Evolutionary conservation across 2,113 vertebrate genomes (phyloP).

Genomic region (Pollachius pollachius): DNA sequence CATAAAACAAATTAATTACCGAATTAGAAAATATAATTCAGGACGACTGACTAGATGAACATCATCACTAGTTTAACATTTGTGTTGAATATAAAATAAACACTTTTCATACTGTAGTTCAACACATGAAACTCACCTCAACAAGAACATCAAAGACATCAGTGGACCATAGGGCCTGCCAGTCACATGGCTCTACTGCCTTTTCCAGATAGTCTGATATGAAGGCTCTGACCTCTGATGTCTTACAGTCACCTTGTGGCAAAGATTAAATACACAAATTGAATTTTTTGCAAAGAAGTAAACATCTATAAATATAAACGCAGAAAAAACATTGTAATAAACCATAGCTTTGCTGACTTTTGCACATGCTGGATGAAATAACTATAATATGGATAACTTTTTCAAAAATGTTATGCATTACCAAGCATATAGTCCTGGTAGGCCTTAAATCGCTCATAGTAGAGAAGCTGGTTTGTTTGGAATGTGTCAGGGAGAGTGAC

Average conservation of each 20-base stretch:
- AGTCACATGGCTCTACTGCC: slow-evolving; percentile 85
- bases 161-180: slow-evolving; percentile 89
- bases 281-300: not conserved
- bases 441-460: slow-evolving; percentile 89
- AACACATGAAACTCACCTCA: slow-evolving; percentile 72
- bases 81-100: too few species aligned
- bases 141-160: slow-evolving; percentile 87
- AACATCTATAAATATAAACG: not conserved
- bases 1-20: too few species aligned
- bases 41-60: too few species aligned
- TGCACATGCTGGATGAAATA: too few species aligned
- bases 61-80: too few species aligned
- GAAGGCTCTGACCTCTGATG: slow-evolving; percentile 87
- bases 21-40: too few species aligned
- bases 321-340: not conserved
- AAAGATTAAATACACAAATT: not conserved
- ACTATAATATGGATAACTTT: too few species aligned
- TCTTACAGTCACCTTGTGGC: slow-evolving; percentile 87
- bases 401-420: slow-evolving; percentile 34
- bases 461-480: slow-evolving; percentile 83
- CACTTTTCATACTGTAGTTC: too few species aligned
- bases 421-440: slow-evolving; percentile 96
- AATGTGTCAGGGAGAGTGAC: slow-evolving; percentile 81
- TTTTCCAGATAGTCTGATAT: slow-evolving; percentile 92
- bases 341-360: too few species aligned